phyloP scores from a whole-genome alignment of 2,888 invertebrate genomes.

The Heliothis peltigera region DNA sequence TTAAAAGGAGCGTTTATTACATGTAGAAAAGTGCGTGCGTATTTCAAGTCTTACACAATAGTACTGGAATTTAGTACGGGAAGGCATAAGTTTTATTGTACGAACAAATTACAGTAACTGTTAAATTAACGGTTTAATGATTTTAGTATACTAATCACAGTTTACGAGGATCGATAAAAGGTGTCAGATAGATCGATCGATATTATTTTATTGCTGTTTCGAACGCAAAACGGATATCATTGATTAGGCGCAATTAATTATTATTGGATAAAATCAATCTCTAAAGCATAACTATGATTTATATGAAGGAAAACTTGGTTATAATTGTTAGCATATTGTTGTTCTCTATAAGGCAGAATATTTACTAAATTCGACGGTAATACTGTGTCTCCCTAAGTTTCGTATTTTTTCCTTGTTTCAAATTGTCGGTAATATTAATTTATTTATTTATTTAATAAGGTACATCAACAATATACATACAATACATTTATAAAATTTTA shows the following conservation, averaged over 20 bases:
- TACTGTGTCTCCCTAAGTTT: neutral
- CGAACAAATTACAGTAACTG: neutral
- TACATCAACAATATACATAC: no score
- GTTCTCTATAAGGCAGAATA: neutral
- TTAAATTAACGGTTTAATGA: neutral
- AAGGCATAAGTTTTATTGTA: neutral
- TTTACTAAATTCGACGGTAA: neutral
- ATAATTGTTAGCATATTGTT: neutral
- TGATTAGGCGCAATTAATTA: constrained; percentile 15
- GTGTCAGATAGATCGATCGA: constrained; percentile 7
- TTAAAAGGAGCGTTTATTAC: no score
- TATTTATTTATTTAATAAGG: no score
- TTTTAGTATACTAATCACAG: neutral
- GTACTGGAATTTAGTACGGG: neutral
- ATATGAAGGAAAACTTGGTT: constrained; percentile 4
- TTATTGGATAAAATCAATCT: constrained; percentile 1
- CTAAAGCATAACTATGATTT: constrained; percentile 8
- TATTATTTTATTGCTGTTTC: constrained; percentile 12
- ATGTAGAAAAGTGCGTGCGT: no score
- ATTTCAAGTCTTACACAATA: no score
- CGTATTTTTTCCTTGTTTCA: neutral
- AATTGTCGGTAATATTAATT: neutral
- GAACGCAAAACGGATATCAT: constrained; percentile 16
- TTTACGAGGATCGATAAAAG: constrained; percentile 7
- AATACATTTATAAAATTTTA: no score